These are phyloP conservation scores for Pseudoips prasinana DNA, from an alignment of 2,888 invertebrate species.

Conservation along the genomic window DNA sequence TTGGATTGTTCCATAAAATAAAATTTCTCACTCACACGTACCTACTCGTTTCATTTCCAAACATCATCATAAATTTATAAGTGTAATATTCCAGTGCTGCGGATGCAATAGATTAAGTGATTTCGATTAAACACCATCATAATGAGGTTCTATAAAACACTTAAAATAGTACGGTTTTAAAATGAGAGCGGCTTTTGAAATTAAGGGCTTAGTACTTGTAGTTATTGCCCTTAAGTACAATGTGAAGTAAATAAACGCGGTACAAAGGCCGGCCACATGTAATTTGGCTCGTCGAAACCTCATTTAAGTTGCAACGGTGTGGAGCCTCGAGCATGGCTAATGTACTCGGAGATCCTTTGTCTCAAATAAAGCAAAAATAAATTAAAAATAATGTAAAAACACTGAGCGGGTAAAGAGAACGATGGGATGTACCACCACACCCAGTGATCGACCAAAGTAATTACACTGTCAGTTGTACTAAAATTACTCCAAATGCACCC, in stretches of 20 bases:
- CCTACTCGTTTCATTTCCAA: too few species aligned
- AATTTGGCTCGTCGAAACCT: constrained; percentile 76
- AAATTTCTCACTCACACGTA: too few species aligned
- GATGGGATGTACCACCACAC: constrained; percentile 70
- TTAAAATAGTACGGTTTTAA: constrained; percentile 56
- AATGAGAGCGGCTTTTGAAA: constrained; percentile 61
- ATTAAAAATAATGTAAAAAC: constrained; percentile 74
- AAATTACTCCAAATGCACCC: constrained; percentile 53
- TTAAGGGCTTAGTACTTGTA: constrained; percentile 64
- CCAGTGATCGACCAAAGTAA: constrained; percentile 67
- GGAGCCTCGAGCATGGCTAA: constrained; percentile 63
- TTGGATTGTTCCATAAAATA: too few species aligned
- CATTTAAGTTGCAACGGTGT: constrained; percentile 67
- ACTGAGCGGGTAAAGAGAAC: constrained; percentile 67
- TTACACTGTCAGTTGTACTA: constrained; percentile 68
- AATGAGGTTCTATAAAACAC: constrained; percentile 52
- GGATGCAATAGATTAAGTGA: constrained; percentile 28
- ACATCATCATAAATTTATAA: too few species aligned
- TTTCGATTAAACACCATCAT: constrained; percentile 37
- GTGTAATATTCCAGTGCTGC: too few species aligned
- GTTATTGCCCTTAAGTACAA: constrained; percentile 80
- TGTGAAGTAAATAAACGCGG: constrained; percentile 76
- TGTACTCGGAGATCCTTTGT: constrained; percentile 63
- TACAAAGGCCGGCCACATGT: constrained; percentile 66
- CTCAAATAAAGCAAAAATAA: constrained; percentile 72